Evolutionary conservation across 2,797 vertebrate genomes (phyloP).

Genomic region (Columba guinea): DNA sequence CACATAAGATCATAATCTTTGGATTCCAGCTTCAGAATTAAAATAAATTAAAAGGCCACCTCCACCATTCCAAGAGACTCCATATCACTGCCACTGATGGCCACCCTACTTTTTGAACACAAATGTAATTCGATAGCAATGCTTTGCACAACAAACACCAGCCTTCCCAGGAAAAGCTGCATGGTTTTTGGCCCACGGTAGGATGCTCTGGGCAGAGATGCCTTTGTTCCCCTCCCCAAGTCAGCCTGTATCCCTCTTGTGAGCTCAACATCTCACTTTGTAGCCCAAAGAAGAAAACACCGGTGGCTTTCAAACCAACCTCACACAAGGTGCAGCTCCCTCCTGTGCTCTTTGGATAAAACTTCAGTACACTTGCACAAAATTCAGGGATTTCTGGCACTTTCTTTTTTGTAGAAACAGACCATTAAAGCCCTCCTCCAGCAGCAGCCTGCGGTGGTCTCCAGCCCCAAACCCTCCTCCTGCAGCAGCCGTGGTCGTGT

Average conservation of each 20-base stretch:
- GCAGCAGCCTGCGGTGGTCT: not conserved
- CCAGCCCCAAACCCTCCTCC: not conserved
- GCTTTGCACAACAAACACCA: not conserved
- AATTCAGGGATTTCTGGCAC: not conserved
- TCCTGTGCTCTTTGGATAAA: not conserved
- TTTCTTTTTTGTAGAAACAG: not conserved
- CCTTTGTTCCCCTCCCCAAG: not conserved
- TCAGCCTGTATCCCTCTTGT: not conserved
- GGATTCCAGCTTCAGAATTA: not conserved
- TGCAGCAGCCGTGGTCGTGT: rapidly evolving
- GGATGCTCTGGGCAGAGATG: not conserved
- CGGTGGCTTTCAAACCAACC: not conserved
- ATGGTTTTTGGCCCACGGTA: not conserved
- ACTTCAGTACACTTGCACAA: not conserved
- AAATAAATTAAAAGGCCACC: not conserved
- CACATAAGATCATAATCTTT: not conserved
- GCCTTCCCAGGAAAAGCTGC: not conserved
- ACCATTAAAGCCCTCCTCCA: not conserved
- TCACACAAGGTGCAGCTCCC: not conserved
- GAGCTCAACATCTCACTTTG: not conserved
- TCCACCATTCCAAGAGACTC: not conserved
- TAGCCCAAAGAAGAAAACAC: not conserved
- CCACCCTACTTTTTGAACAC: not conserved
- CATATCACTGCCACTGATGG: not conserved
- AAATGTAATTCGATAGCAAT: not conserved